Base-by-base conservation (phyloP, 2,888 invertebrate species). In the Helleia helle region DNA sequence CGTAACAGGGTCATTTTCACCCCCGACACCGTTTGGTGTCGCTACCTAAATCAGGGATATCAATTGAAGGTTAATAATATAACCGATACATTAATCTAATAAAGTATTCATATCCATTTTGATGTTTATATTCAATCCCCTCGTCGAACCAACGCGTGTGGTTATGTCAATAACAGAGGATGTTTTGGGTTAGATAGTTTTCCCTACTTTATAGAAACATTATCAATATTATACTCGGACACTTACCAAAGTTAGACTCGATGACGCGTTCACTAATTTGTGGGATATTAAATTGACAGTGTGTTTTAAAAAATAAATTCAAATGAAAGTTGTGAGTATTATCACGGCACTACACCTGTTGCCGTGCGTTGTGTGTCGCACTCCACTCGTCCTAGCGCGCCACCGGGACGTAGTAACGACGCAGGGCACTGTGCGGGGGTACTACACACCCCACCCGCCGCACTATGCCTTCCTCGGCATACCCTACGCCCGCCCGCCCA, bases 381-480 rank as follows among this genome's bases (percentile, higher is more conserved):
- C 40, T 26, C 41, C 46, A 41, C 34, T 29, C 26, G 36, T 38
- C 39, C 34, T 44, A 38, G 17, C 65, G 43, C 55, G 58, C 17
- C 56, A 63, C 47, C 63, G 70, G 34, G 75, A 74, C 53, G 76
- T 75, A 47, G 42, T 17, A 29, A 75, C 70, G 36, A 57, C 61
- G 31, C 74, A 74, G 54, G 83, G 83, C 39, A 45, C 49, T 38
- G 77, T 64, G 41, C 65, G 83, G 24, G 83, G 83, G 36, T 80
- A 80, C 61, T 56, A 65, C 47, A 49, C 51, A 44, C 53, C 64
- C 36, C 47, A 42, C 40, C 66, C 67, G 36, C 66, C 73, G 28
- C 70, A 79, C 62, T 77, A 63, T 58, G 67, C 66, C 40, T 84
- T 60, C 68, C 70, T 75, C 54, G 83, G 83, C 31, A 50, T 84